Evolutionary conservation across 2,113 vertebrate genomes (phyloP).

Genomic region (Carettochelys insculpta): DNA sequence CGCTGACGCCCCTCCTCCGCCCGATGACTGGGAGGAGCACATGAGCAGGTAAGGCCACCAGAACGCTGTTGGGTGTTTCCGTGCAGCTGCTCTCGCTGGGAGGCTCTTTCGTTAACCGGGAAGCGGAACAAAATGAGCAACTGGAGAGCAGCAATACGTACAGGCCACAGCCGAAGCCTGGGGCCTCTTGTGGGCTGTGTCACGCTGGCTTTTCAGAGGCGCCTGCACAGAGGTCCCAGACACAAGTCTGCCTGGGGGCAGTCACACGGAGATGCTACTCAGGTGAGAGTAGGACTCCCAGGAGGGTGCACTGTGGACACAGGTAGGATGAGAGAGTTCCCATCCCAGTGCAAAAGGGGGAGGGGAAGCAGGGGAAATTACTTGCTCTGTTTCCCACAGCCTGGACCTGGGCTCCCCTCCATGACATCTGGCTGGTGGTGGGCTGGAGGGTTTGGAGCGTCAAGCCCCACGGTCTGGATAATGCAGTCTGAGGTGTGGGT

Average conservation of each 20-base stretch:
- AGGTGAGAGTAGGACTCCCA: not conserved
- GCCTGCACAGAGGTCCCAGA: no score
- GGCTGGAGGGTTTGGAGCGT: no score
- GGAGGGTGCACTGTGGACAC: not conserved
- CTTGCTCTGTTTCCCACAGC: not conserved
- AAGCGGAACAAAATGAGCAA: not conserved
- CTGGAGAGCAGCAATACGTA: not conserved
- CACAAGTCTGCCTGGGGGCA: no score
- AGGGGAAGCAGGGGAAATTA: not conserved
- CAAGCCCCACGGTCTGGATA: no score
- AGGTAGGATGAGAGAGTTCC: not conserved
- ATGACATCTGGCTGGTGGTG: no score
- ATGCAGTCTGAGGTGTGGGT: no score
- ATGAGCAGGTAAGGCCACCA: slow-evolving; percentile 84
- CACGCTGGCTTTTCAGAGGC: no score
- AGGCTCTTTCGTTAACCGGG: not conserved
- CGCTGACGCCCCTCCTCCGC: slow-evolving; percentile 90
- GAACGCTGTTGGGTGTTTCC: no score
- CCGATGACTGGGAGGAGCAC: slow-evolving; percentile 98
- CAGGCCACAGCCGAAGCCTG: not conserved
- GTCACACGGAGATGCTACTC: no score
- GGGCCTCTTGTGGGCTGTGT: not conserved
- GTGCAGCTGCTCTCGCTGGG: not conserved
- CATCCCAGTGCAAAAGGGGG: not conserved
- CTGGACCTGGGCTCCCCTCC: no score